Evolutionary conservation across 2,888 invertebrate species (phyloP).

Genomic region (Eretmocerus hayati): DNA sequence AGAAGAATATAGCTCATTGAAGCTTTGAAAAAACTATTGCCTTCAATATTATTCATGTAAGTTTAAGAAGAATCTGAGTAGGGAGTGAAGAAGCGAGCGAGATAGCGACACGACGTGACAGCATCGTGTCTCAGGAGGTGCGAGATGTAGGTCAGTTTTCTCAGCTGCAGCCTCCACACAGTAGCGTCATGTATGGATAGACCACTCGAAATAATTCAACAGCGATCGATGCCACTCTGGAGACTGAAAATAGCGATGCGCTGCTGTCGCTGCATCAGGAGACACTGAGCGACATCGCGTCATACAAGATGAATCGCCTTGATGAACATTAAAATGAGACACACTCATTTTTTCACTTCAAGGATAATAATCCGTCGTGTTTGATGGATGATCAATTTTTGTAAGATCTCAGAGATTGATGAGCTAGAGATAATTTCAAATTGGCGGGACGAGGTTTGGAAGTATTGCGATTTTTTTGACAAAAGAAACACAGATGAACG

Average conservation of each 20-base stretch:
- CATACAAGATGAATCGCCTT: background rate
- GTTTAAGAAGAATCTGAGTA: too few relatives aligned
- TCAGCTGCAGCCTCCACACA: constrained; percentile 24
- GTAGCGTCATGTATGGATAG: constrained; percentile 32
- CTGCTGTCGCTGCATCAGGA: background rate
- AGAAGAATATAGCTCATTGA: too few relatives aligned
- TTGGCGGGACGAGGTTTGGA: too few relatives aligned
- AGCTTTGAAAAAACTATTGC: too few relatives aligned
- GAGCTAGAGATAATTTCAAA: too few relatives aligned
- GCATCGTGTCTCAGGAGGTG: constrained; percentile 4
- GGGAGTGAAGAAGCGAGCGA: background rate
- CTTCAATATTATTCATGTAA: background rate
- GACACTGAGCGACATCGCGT: background rate
- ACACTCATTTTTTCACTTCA: too few relatives aligned
- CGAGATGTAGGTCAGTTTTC: constrained; percentile 43
- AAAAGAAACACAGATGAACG: too few relatives aligned
- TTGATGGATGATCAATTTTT: too few relatives aligned
- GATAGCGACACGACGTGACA: constrained; percentile 3
- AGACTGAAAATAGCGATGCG: constrained; percentile 38
- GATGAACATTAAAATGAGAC: too few relatives aligned
- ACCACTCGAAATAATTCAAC: constrained; percentile 45
- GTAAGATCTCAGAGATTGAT: too few relatives aligned
- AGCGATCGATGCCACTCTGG: constrained; percentile 40
- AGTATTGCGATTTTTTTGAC: too few relatives aligned
- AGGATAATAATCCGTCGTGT: too few relatives aligned